Base-by-base conservation (phyloP, 1,140 invertebrate species). In the Scylla paramamosain region DNA sequence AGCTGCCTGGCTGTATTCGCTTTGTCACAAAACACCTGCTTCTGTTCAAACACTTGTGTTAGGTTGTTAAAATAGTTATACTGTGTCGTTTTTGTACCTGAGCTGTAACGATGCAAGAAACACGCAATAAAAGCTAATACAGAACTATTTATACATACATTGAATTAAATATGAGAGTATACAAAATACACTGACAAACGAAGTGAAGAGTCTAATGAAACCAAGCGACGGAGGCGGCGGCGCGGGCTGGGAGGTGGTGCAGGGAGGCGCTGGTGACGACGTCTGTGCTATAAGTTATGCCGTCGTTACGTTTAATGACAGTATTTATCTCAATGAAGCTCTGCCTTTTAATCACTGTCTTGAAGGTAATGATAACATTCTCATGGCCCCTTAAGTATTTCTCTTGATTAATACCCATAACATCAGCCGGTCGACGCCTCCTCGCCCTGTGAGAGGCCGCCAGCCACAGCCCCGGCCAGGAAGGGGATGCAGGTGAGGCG, bases 241-340 rank as follows among this genome's bases (percentile, higher is more conserved):
- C 39, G 45, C 20, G 46, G 48, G 77, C 46, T 59, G 32, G 88
- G 67, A n/a, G 94, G 25, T 16, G 29, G 8, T 16, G 59, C 31
- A 77, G 87, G 12, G 31, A 32, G 16, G n/a, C 39, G 59, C 52
- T 82, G 52, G 88, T 83, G 93, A 84, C 87, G 87, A 91, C 87
- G 67, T 77, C 93, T 91, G 87, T 82, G 67, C 93, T 91, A 94
- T 94, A 94, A 94, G 59, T 94, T 94, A 94, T 94, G 93, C 67
- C 93, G 67, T 94, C 93, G 93, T 94, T 94, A 94, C 88, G 77
- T 90, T 94, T 94, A 94, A 94, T 94, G 93, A 83, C 89, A 94
- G 88, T 94, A 94, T 94, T 94, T 94, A 94, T 94, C 93, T 94
- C 93, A 94, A 94, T 94, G 93, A 94, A 94, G 86, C 88, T 91